phyloP scores from a whole-genome alignment of 2,888 invertebrate species.

The Drosophila quinaria region DNA sequence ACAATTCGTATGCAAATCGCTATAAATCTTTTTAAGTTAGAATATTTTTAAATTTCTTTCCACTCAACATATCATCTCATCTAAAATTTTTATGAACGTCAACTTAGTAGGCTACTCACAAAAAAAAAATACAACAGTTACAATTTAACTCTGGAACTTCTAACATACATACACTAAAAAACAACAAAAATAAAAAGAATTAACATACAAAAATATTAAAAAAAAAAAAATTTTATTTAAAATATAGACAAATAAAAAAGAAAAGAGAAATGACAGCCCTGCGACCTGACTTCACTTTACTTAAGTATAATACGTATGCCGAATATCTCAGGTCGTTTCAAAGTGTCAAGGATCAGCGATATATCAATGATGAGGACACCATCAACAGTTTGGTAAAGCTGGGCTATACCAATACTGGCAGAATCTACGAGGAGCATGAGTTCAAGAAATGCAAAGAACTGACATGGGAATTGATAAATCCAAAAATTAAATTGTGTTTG shows the following conservation, averaged over 20 bases:
- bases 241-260: neutral
- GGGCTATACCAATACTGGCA: conserved; percentile 14
- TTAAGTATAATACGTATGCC: conserved; percentile 12
- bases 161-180: conserved; percentile 7
- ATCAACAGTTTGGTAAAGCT: conserved; percentile 18
- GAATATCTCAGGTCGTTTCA: conserved; percentile 31
- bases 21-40: no score
- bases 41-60: no score
- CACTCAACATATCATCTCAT: neutral
- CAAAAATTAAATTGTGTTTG: conserved; percentile 9
- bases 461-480: conserved; percentile 20
- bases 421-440: conserved; percentile 15
- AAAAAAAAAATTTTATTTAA: neutral
- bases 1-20: no score
- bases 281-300: conserved; percentile 12
- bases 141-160: neutral
- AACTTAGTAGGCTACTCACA: neutral
- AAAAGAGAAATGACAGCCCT: conserved; percentile 3
- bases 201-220: neutral
- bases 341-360: conserved; percentile 14
- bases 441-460: neutral
- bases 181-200: neutral
- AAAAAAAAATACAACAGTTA: neutral
- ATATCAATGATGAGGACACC: neutral
- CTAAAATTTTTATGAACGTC: neutral